Base-by-base conservation (phyloP, 2,797 vertebrate species). In the Fratercula arctica region DNA sequence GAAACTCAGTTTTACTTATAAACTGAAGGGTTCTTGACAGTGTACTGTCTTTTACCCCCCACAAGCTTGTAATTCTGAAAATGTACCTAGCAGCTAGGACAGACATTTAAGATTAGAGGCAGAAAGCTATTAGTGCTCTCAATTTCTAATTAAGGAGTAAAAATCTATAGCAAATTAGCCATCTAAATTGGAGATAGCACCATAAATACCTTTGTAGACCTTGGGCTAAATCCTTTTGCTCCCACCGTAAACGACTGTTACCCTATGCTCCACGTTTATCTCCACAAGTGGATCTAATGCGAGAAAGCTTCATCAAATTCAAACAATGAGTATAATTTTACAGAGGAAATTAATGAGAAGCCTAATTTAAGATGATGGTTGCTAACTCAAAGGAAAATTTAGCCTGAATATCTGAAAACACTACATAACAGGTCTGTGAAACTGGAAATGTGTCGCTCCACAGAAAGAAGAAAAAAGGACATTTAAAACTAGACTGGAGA, bases 81-180 rank as follows among this genome's bases (percentile, higher is more conserved):
- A 76, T 54, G 50, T 69, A 72, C 95, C 89, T 45, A 39, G 39
- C 11, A 4, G 79, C 73, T 92, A 92, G 50, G 73, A 81, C 1
- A 1, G 76, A 76, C 86, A n/a, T 90, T 90, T 81, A 43, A 87
- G 86, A 97, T 87, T 88, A 95, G 77, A 95, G 86, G 59, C 83
- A 95, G 80, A 95, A 97, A 95, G 90, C 69, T 94, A 96, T 95
- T 96, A 95, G 85, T 81, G 66, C 50, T 95, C 93, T 96, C 87
- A 92, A 63, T 94, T 96, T 96, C 95, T 95, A 97, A 96, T 96
- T 95, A 96, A 95, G 54, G 82, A 96, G 73, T 69, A 96, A 96
- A 96, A 95, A 94, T 96, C 94, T 94, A 95, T 93, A 95, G 85
- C 87, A 95, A 93, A 96, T 95, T 92, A 95, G 89, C 93, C 66